Conservation (phyloP, 2,888 invertebrate species). For the Kryphioiulus occultus region DNA sequence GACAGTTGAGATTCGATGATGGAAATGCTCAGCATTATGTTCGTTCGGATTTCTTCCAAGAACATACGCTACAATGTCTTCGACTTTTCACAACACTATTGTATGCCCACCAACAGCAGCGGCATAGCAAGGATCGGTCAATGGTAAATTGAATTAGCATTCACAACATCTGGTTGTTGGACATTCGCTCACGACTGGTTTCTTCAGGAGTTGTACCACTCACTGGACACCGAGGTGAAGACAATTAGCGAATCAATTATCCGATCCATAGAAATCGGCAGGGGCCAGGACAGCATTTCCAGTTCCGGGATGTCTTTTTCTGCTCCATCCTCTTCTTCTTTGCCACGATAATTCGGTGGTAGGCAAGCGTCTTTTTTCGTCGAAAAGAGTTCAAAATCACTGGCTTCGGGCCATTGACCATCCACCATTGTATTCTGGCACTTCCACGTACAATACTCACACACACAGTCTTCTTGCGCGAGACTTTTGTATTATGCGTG, state of each 20-base stretch:
- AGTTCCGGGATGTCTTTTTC: conserved; percentile 35
- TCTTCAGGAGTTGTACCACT: not conserved
- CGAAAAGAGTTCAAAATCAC: conserved; percentile 30
- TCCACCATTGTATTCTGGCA: not conserved
- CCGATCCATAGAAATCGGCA: not conserved
- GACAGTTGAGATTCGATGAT: too few species aligned
- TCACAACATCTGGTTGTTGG: not conserved
- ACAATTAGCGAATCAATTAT: conserved; percentile 15
- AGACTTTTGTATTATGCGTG: conserved; percentile 7
- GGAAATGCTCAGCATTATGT: too few species aligned
- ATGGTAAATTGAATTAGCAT: not conserved
- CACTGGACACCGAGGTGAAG: conserved; percentile 29
- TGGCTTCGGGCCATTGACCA: conserved; percentile 35
- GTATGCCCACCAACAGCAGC: too few species aligned
- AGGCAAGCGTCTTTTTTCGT: conserved; percentile 22
- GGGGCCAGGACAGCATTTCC: not conserved
- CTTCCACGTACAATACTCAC: conserved; percentile 31
- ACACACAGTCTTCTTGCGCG: conserved; percentile 1
- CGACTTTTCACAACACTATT: too few species aligned
- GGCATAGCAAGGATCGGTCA: too few species aligned
- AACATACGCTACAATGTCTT: too few species aligned
- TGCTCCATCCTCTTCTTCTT: conserved; percentile 3
- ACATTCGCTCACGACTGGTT: not conserved
- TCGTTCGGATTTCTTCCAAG: too few species aligned
- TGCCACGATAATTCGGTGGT: not conserved